Percentiles rank a stretch among this genome's conserved stretches.
Evolutionary conservation across 2,888 invertebrate species (phyloP).

Genomic region (Agonum fuliginosum): DNA sequence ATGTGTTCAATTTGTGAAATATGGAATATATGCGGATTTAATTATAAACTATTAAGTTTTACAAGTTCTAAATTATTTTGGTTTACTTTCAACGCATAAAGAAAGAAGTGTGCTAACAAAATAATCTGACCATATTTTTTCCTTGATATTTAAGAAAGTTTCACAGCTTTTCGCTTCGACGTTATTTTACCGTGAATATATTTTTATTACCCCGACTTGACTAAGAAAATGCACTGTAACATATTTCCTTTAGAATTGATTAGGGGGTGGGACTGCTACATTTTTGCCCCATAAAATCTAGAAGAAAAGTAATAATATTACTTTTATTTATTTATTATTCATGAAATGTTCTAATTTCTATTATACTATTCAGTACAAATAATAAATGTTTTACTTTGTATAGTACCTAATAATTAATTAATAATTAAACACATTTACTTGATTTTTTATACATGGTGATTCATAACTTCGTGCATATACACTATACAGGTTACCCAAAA

Average conservation of each 20-base stretch:
- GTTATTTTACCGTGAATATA: constrained; percentile 55
- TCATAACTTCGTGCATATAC: too few relatives aligned
- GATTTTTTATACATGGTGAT: too few relatives aligned
- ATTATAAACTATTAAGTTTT: constrained; percentile 6
- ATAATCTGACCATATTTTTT: constrained; percentile 56
- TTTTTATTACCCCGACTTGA: constrained; percentile 42
- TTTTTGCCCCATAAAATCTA: constrained; percentile 14
- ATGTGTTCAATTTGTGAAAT: constrained; percentile 9
- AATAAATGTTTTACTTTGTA: too few relatives aligned
- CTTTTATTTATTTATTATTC: too few relatives aligned
- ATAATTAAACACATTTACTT: too few relatives aligned
- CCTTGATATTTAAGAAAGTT: constrained; percentile 52
- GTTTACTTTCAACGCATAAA: constrained; percentile 28
- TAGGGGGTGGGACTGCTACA: background rate
- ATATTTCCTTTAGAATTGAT: constrained; percentile 33
- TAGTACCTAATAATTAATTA: too few relatives aligned
- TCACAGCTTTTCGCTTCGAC: constrained; percentile 29
- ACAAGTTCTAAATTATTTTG: too few relatives aligned
- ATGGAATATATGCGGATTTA: too few relatives aligned
- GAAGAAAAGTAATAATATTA: background rate
- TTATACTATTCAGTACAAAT: too few relatives aligned
- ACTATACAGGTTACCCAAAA: too few relatives aligned
- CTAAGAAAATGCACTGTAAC: constrained; percentile 43
- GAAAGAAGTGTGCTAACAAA: constrained; percentile 42
- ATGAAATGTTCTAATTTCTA: too few relatives aligned